Conservation (phyloP, 2,113 vertebrate genomes). For the Callionymus lyra region DNA sequence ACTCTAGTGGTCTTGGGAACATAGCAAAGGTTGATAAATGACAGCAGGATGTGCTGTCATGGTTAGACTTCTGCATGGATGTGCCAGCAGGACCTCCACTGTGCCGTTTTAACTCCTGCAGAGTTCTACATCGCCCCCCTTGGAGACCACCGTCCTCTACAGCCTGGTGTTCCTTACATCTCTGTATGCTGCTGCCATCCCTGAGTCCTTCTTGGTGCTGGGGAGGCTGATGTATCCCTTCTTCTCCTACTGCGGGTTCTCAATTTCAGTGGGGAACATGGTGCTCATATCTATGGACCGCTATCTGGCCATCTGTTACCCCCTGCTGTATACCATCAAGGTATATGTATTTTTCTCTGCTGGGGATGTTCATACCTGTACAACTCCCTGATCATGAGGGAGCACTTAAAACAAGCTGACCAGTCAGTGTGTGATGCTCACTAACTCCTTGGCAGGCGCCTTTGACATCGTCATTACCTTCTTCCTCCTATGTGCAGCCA, state of each 20-base stretch:
- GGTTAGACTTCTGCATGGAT: too few relatives aligned
- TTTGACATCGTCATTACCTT: conserved; percentile 3
- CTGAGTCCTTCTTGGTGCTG: conserved; percentile 6
- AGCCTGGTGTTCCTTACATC: too few relatives aligned
- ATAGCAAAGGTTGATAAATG: too few relatives aligned
- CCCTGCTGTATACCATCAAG: conserved; percentile 9
- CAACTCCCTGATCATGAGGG: background rate
- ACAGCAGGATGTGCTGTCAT: too few relatives aligned
- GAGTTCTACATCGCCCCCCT: too few relatives aligned
- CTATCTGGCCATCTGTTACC: conserved; percentile 24
- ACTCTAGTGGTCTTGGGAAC: too few relatives aligned
- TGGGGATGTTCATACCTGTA: background rate
- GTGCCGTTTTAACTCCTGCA: too few relatives aligned
- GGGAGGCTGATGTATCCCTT: conserved; percentile 4
- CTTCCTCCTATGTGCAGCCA: conserved; percentile 3
- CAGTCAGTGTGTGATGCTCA: background rate
- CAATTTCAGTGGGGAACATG: conserved; percentile 8
- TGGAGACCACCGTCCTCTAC: too few relatives aligned
- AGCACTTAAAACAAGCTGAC: background rate
- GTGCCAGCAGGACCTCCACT: too few relatives aligned
- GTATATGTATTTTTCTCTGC: conserved; percentile 4
- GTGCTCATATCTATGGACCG: conserved; percentile 21
- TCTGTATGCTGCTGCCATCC: conserved; percentile 34
- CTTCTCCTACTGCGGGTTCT: background rate
- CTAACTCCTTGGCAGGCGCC: background rate